Base-by-base conservation (phyloP, 2,797 vertebrate genomes). In the Chrysocyon brachyurus region DNA sequence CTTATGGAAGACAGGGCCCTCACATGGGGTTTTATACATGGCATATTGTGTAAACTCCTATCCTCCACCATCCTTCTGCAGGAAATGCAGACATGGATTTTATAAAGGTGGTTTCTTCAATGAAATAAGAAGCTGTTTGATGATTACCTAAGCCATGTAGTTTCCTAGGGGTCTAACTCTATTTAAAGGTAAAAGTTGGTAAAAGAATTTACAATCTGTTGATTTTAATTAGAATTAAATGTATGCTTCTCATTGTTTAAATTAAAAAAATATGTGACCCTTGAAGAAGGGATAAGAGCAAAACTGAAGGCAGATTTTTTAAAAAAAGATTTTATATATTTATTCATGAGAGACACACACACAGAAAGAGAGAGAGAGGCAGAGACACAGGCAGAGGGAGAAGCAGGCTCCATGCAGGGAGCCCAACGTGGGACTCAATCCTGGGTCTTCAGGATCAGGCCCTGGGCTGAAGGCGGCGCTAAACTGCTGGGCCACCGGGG, bases 271-370 rank as follows among this genome's bases (percentile, higher is more conserved):
- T 52, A 24, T 24, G 12, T 95, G 87, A 90, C 40, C 81, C 81
- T 97, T 94, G 33, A 85, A 87, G 90, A 95, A 96, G 15, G 68
- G 36, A 84, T 61, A 77, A 92, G 82, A 93, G 56, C 72, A 93
- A 93, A 97, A 87, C 57, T 93, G 36, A 95, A 97, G 70, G 49
- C 70, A 88, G 84, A 79, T 90, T 95, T 95, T 92, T 66, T 94
- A 3, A 36, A 36, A 73, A 68, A 68, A 46, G 40, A 46, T 46
- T 46, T 46, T 46, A 46, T 46, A 1, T 46, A 46, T 46, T 46
- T 46, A 46, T 46, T 46, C 40, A 46, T 46, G 40, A 46, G 40
- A 46, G 7, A 46, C 40, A 46, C 40, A 40, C 5, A 46, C 0
- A 46, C 1, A 46, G 40, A 40, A 6, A 40, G 40, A 40, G 40